Evolutionary conservation across 2,113 vertebrate genomes (phyloP).

Genomic region (Verasper variegatus): DNA sequence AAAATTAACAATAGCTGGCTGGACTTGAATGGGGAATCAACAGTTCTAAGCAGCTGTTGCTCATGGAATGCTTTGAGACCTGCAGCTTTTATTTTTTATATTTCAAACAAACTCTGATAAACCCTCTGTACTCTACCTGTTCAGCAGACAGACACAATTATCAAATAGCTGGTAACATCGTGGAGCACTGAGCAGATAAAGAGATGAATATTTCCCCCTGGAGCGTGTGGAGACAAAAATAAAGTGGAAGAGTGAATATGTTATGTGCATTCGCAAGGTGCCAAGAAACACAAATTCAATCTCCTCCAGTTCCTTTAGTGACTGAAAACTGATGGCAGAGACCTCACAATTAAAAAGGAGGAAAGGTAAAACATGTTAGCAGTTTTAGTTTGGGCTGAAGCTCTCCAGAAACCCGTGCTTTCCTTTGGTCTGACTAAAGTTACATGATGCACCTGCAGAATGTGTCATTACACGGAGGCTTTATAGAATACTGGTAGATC

Average conservation of each 20-base stretch:
- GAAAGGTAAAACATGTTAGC: neutral
- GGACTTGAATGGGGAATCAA: neutral
- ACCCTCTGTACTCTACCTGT: neutral
- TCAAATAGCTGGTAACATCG: too few species aligned
- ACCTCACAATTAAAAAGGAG: neutral
- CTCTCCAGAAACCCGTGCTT: neutral
- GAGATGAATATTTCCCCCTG: neutral
- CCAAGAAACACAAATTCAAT: too few species aligned
- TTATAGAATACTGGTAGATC: neutral
- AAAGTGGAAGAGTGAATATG: neutral
- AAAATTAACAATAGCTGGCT: neutral
- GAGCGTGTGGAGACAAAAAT: neutral
- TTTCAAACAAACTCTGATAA: neutral
- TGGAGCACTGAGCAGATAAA: neutral
- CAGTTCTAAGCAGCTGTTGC: neutral
- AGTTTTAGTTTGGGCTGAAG: neutral
- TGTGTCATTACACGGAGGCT: neutral
- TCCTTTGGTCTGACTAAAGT: neutral
- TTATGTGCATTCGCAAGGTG: neutral
- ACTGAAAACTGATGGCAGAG: neutral
- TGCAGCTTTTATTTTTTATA: neutral
- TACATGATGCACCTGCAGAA: neutral
- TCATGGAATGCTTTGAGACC: neutral
- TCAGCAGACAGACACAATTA: neutral
- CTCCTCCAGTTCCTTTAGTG: too few species aligned